Conservation (phyloP, 2,113 vertebrate species). For the Meriones unguiculatus region DNA sequence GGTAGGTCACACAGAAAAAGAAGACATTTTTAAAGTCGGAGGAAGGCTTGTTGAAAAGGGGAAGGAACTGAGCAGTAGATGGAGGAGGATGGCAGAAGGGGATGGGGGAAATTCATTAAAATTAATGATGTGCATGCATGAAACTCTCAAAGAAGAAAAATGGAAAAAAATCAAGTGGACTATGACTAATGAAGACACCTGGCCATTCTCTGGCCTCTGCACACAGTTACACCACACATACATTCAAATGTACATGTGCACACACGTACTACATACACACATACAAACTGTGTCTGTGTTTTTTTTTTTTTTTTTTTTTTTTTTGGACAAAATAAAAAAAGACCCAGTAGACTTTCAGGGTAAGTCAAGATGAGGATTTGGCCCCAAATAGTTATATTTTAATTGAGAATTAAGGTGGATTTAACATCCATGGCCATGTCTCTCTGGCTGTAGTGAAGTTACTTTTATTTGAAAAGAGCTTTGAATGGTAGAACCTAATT, state of each 20-base stretch:
- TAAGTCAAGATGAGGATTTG: constrained; percentile 38
- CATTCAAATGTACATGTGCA: too few relatives aligned
- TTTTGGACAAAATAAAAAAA: not conserved
- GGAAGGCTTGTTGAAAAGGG: not conserved
- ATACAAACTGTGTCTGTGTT: not conserved
- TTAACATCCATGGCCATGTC: constrained; percentile 45
- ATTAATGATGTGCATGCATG: not conserved
- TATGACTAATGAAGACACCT: not conserved
- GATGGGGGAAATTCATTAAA: too few relatives aligned
- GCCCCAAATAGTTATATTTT: not conserved
- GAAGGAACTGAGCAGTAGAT: not conserved
- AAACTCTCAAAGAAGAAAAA: not conserved
- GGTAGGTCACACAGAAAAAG: not conserved
- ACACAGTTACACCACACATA: not conserved
- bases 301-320: not conserved
- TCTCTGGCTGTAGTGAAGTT: constrained; percentile 46
- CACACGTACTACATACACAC: not conserved
- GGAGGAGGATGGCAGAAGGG: not conserved
- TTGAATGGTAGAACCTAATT: not conserved
- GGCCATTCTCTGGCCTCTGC: too few relatives aligned
- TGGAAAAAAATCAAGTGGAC: not conserved
- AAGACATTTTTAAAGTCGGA: not conserved
- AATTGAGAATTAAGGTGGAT: constrained; percentile 19
- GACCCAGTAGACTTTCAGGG: not conserved
- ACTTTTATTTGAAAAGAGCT: constrained; percentile 54